A percentile compares a stretch with the other conserved stretches of the same genome.
Evolutionary conservation across 64 coral and sea anemone species (phyloP).

Genomic region (Porites lutea): DNA sequence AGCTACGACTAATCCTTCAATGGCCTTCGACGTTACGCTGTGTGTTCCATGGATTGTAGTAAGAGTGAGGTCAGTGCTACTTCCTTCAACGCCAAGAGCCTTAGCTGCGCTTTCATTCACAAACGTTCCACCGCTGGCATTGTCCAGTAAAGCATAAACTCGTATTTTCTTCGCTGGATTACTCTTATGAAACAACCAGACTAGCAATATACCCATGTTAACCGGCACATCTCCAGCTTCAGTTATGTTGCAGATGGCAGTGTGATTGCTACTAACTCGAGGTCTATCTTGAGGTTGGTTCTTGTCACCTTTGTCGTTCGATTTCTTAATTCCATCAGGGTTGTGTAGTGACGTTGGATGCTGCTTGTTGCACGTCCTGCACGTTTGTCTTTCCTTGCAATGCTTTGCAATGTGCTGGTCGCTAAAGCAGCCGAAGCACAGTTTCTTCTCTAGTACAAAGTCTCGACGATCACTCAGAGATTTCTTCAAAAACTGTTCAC

Average conservation of each 20-base stretch:
- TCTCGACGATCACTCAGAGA: neutral
- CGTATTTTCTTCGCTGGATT: slow-evolving; percentile 55
- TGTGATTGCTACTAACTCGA: slow-evolving; percentile 20
- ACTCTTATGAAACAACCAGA: slow-evolving; percentile 53
- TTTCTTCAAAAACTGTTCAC: slow-evolving; percentile 13
- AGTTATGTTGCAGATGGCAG: slow-evolving; percentile 27
- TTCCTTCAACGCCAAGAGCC: slow-evolving; percentile 67
- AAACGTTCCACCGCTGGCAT: slow-evolving; percentile 83
- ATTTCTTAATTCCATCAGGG: slow-evolving; percentile 18
- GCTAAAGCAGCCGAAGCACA: slow-evolving; percentile 47
- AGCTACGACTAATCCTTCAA: neutral
- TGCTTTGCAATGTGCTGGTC: slow-evolving; percentile 53
- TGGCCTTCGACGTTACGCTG: slow-evolving; percentile 44
- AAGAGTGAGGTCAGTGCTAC: slow-evolving; percentile 56
- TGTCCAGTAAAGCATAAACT: slow-evolving; percentile 72
- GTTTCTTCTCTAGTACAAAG: slow-evolving; percentile 56
- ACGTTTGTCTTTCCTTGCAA: slow-evolving; percentile 46
- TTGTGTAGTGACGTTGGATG: slow-evolving; percentile 78
- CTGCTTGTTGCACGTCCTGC: slow-evolving; percentile 66
- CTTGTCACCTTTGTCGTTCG: neutral
- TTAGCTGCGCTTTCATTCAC: slow-evolving; percentile 26
- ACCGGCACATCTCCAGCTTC: slow-evolving; percentile 59
- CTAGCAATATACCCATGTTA: slow-evolving; percentile 65
- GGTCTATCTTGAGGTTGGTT: neutral
- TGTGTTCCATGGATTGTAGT: slow-evolving; percentile 70